Base-by-base conservation (phyloP, 2,113 vertebrate species). In the Serilophus lunatus region DNA sequence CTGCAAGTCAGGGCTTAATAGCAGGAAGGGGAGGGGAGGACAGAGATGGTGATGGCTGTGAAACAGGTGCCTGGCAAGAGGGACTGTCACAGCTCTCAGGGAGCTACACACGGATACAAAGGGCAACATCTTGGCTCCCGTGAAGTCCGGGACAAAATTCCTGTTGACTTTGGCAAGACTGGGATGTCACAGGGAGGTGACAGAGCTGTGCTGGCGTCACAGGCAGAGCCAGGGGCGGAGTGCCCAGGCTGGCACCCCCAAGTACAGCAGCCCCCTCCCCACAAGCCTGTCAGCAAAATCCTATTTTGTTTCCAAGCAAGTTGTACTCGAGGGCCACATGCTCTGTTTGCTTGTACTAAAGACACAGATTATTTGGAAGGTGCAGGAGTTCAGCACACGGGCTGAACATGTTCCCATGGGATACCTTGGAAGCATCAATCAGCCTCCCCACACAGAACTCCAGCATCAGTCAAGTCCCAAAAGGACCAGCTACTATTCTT, bases 11-110 rank as follows among this genome's bases (percentile, higher is more conserved):
- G 18, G 61, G n/a, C 17, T 69, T 56, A 86, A 86, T 3, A 5
- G 80, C 91, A 84, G 91, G 72, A 95, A 70, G 64, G 57, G 79
- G 45, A 88, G 35, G 72, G 17, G 42, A 83, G 33, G 68, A 66
- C 82, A 54, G 70, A 83, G 76, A 36, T 56, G 66, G 71, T 45
- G 78, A 47, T 47, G 45, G 88, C 56, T 47, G 44, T 40, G 80
- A 4, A 69, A 60, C 89, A 93, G 86, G 86, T 93, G 89, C 93
- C 91, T 95, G 85, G 82, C 64, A 47, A 60, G 76, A 78, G 47
- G 29, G 23, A 25, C 49, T 13, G 15, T 51, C 66, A 33, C 35
- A 76, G 71, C 63, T 49, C 76, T 4, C 56, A 5, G 13, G 4
- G 76, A 64, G 57, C 77, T 25, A 3, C 80, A 42, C 49, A 0